Evolutionary conservation across 2,797 vertebrate genomes (phyloP), one percentile per base, ranked within the genome.

Genomic region (Synaphobranchus kaupii): DNA sequence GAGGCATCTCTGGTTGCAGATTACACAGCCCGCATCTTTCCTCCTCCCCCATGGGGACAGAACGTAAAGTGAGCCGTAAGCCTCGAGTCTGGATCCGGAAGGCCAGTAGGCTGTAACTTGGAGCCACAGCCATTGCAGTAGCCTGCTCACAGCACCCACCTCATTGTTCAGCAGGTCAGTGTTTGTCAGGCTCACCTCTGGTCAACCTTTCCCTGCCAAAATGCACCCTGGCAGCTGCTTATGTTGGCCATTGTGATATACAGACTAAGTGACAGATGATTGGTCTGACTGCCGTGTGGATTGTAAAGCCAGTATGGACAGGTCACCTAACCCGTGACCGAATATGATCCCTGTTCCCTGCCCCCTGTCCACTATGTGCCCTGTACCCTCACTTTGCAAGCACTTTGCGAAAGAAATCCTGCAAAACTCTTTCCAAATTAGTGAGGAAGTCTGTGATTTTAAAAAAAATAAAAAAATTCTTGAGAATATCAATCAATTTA

Each of bases 51-150:
- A 3, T 20, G 83, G 31, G 84, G 68, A 56, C 76, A 66, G 54
- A 63, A 86, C 78, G 92, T 90, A 90, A 92, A 34, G 44, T 84
- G 89, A 93, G 84, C 87, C 86, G 44, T 84, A 88, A 93, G 83
- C 87, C 86, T 50, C 44, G 76, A 73, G 73, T 25, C 86, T 56
- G 48, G 68, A 73, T 66, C 56, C 48, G 76, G 10, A 47, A 83
- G 22, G 52, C 47, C 34, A 34, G 76, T 34, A 7, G 15, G n/a
- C 9, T 50, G 20, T 47, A 82, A 20, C 78, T 52, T 12, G 17
- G 28, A 13, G 28, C 48, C 50, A 34, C 15, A 17, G 25, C 82
- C 76, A 86, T 22, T 1, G 58, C 88, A 87, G 78, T 86, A 52
- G 81, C 84, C 87, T 1, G 3, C 39, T 2, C 39, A n/a, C 85